Evolutionary conservation across 2,113 vertebrate genomes (phyloP).

Genomic region (Choloepus hoffmanni): DNA sequence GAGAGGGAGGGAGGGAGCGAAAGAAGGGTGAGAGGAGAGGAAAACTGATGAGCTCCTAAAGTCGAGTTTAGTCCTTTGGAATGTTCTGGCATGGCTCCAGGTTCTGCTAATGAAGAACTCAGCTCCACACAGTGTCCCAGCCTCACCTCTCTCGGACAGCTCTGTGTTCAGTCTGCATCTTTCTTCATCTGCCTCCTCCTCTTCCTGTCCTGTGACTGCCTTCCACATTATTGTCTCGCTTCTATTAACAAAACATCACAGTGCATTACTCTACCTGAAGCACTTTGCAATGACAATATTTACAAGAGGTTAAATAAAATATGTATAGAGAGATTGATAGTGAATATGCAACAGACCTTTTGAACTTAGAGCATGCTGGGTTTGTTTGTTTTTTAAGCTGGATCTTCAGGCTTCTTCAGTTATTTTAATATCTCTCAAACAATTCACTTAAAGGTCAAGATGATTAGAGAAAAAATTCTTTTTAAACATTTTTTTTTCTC

Average conservation of each 20-base stretch:
- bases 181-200: conserved; percentile 41
- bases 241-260: conserved; percentile 42
- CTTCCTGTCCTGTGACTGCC: conserved; percentile 24
- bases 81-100: conserved; percentile 79
- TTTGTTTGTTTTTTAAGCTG: conserved; percentile 47
- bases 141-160: conserved; percentile 69
- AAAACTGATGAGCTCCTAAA: conserved; percentile 71
- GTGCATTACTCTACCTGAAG: conserved; percentile 60
- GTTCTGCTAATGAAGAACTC: conserved; percentile 82
- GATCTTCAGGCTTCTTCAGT: conserved; percentile 21
- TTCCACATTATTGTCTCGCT: conserved; percentile 67
- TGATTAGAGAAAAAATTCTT: conserved; percentile 44
- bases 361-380: conserved; percentile 57
- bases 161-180: conserved; percentile 7
- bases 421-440: conserved; percentile 63
- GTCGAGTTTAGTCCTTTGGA: conserved; percentile 69
- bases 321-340: conserved; percentile 41
- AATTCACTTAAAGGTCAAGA: conserved; percentile 63
- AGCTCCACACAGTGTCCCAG: conserved; percentile 57
- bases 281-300: conserved; percentile 57
- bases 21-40: background rate
- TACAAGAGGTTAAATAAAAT: conserved; percentile 71
- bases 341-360: conserved; percentile 34
- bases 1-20: background rate
- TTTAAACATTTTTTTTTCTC: background rate